Percentiles rank a stretch among this genome's conserved stretches.
phyloP scores from a whole-genome alignment of 1,140 invertebrate species.

The Brevipalpus yothersi region DNA sequence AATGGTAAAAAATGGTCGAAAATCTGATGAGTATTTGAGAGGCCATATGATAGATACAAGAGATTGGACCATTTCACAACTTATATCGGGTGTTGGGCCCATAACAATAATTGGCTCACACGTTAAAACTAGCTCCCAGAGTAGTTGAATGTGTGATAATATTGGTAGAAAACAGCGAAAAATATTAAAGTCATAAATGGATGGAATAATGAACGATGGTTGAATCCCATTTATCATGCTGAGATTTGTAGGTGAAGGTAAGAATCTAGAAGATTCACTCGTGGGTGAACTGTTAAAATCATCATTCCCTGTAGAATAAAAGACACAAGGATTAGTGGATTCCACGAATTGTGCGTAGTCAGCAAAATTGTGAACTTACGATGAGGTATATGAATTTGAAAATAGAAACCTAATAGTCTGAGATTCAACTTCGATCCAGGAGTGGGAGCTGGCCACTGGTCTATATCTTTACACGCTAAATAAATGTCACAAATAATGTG shows the following conservation, averaged over 20 bases:
- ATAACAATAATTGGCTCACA: conserved; percentile 67
- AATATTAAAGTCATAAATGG: conserved; percentile 10
- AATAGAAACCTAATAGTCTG: conserved; percentile 54
- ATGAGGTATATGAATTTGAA: conserved; percentile 36
- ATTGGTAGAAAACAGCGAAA: conserved; percentile 42
- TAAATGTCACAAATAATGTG: conserved; percentile 9
- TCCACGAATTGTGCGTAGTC: neutral
- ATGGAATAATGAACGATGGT: neutral
- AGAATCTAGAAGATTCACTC: neutral
- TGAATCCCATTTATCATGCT: neutral
- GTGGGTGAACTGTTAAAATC: neutral
- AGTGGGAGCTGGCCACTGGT: conserved; percentile 64
- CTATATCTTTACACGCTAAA: conserved; percentile 63
- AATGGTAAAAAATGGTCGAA: conserved; percentile 95
- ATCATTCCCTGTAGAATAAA: neutral
- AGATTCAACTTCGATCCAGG: conserved; percentile 57
- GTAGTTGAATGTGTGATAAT: conserved; percentile 69
- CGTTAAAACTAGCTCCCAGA: conserved; percentile 88
- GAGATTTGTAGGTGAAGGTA: neutral
- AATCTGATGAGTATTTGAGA: conserved; percentile 71
- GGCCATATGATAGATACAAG: conserved; percentile 74
- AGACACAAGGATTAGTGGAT: too few relatives aligned
- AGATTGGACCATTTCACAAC: conserved; percentile 77
- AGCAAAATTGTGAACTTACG: neutral
- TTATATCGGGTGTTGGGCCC: conserved; percentile 67